Base-by-base conservation (phyloP, 2,888 invertebrate species). In the Aporophyla nigra region DNA sequence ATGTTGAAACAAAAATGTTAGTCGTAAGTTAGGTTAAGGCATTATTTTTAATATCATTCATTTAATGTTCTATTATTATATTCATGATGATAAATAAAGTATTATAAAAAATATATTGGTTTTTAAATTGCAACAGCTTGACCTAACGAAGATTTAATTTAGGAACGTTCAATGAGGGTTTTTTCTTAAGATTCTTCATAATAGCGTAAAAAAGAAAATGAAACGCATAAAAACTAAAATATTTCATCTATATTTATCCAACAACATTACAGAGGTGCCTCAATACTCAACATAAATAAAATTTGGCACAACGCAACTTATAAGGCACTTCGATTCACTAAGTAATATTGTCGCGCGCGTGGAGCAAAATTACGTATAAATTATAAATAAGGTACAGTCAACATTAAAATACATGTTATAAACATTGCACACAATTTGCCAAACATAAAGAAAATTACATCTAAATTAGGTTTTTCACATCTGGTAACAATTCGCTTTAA, bases 1-100 rank as follows among this genome's bases (percentile, higher is more conserved):
- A 93, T 93, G 80, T 94, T 92, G 90, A 93, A 94, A 94, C 93
- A 94, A 94, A 92, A 88, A 88, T 78, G 49, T 78, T 93, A 92
- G 88, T 56, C 73, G 71, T 94, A 94, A 94, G 92, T 49, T 94
- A 93, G 90, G 24, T 40, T 94, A 93, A 94, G 93, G 80, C 87
- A 93, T 93, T 94, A 94, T 93, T 94, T 33, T 94, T 94, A 94
- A 92, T 94, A 93, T 86, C 83, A 87, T 93, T 94, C 90, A 91
- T 93, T 93, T 94, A 93, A 93, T 91, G 93, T 94, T 94, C 92
- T 93, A 94, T 93, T 91, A 93, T 91, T 91, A 90, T 91, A 90
- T 89, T 91, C 87, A 87, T 88, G 89, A 91, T 84, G 85, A 91
- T 85, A 92, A 93, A 93, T 93, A 91, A 92, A 92, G 92, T 93